A percentile compares a stretch with the other conserved stretches of the same genome.
These are phyloP conservation scores for Macaca nemestrina DNA, from an alignment of 2,113 vertebrate genomes.

Conservation along the genomic window DNA sequence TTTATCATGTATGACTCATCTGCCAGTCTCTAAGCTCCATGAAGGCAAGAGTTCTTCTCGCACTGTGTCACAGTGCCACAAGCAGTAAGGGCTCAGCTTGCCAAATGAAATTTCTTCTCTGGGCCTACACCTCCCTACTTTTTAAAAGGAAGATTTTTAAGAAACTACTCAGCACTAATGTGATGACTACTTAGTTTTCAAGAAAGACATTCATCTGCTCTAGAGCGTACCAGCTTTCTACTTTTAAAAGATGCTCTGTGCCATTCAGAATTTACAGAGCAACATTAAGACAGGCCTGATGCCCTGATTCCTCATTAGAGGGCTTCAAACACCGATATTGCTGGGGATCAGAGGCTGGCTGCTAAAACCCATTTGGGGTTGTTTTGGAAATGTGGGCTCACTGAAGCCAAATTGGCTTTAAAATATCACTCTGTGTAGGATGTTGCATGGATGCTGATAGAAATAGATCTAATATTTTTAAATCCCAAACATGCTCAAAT, in stretches of 20 bases:
- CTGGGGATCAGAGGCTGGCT: not conserved
- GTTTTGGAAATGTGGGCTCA: not conserved
- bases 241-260: not conserved
- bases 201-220: not conserved
- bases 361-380: not conserved
- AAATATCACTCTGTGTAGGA: not conserved
- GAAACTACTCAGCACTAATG: not conserved
- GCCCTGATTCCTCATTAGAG: slow-evolving; percentile 14
- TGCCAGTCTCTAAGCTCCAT: not conserved
- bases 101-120: not conserved
- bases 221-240: not conserved
- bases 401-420: not conserved
- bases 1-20: not conserved
- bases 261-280: not conserved
- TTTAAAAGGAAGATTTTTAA: not conserved
- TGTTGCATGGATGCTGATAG: not conserved
- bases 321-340: not conserved
- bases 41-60: not conserved
- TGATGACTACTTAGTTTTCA: not conserved
- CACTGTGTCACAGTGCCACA: not conserved
- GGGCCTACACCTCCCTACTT: not conserved
- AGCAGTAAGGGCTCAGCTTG: not conserved
- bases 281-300: not conserved
- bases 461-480: not conserved
- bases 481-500: slow-evolving; percentile 22